Percentiles rank a stretch among this genome's conserved stretches.
Conservation (phyloP, 2,113 vertebrate genomes). For the Tachycineta bicolor region DNA sequence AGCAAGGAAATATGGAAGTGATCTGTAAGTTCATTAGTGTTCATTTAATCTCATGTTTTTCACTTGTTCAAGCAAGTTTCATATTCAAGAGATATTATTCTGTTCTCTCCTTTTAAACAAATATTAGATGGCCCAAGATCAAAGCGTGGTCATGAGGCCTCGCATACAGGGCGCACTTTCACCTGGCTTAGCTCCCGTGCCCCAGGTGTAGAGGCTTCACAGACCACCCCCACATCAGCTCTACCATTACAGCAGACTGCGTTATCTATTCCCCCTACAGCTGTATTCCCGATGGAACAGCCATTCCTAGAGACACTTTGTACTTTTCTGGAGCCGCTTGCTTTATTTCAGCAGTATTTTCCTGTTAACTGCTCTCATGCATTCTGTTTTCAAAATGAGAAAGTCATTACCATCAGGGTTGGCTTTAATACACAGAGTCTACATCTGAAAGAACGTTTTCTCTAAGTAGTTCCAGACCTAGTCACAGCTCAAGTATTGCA, state of each 20-base stretch:
- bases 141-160: neutral
- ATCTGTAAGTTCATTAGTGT: neutral
- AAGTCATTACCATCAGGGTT: neutral
- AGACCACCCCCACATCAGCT: neutral
- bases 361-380: neutral
- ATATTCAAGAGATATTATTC: neutral
- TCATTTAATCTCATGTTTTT: neutral
- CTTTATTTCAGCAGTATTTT: neutral
- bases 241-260: accelerated
- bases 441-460: neutral
- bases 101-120: neutral
- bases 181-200: accelerated
- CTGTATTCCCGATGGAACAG: neutral
- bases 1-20: neutral
- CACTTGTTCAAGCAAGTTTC: neutral
- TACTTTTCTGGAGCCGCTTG: neutral
- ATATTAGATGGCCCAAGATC: neutral
- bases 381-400: neutral
- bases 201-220: neutral
- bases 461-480: neutral
- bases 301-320: neutral
- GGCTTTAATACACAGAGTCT: neutral
- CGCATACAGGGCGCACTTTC: accelerated
- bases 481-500: neutral
- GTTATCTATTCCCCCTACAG: neutral